A percentile compares a stretch with the other conserved stretches of the same genome.
Conservation (phyloP, 2,888 invertebrate species). For the Ptychoptera contaminata region DNA sequence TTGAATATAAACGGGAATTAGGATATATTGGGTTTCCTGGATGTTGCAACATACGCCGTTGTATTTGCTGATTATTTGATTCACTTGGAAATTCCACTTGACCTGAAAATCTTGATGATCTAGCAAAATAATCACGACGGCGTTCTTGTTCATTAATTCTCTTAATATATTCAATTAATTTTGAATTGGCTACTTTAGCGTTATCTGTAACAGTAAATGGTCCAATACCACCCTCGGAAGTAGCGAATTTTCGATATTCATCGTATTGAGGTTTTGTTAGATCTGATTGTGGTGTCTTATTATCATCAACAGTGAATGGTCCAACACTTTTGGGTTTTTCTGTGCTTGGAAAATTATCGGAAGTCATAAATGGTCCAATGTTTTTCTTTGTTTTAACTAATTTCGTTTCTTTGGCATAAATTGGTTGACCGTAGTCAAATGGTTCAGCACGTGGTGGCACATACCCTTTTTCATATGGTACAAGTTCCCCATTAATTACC, state of each 20-base stretch:
- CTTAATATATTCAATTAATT: constrained; percentile 48
- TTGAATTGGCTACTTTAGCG: constrained; percentile 38
- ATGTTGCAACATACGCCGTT: constrained; percentile 54
- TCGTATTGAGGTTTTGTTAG: constrained; percentile 15
- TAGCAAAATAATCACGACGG: constrained; percentile 42
- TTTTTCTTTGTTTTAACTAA: neutral
- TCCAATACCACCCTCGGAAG: constrained; percentile 33
- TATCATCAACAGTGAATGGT: constrained; percentile 45
- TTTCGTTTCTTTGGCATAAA: constrained; percentile 5
- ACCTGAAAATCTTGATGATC: constrained; percentile 30
- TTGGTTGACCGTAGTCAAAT: constrained; percentile 6
- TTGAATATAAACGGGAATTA: constrained; percentile 46
- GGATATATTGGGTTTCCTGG: constrained; percentile 48
- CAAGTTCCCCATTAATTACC: constrained; percentile 68
- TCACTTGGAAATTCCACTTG: constrained; percentile 34
- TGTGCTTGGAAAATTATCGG: constrained; percentile 38
- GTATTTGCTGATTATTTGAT: constrained; percentile 34
- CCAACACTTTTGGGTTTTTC: constrained; percentile 22
- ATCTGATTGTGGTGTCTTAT: constrained; percentile 31
- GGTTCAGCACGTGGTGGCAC: constrained; percentile 40
- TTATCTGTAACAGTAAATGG: constrained; percentile 49
- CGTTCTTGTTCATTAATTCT: constrained; percentile 49
- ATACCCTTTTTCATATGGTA: constrained; percentile 56
- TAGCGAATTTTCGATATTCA: constrained; percentile 24
- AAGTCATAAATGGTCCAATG: constrained; percentile 42